Conservation (phyloP, 2,888 invertebrate species). For the Bombylius major region DNA sequence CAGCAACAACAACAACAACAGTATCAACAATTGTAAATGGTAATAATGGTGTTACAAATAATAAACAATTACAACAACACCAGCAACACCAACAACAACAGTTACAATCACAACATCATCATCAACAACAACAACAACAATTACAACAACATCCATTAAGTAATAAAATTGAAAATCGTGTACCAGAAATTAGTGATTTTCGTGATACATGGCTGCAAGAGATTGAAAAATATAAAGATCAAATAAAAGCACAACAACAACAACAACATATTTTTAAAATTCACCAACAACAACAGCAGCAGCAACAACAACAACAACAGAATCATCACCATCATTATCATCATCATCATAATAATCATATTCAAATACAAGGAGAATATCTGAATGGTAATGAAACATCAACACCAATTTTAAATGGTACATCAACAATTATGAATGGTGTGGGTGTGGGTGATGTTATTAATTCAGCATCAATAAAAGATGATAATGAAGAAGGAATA, state of each 20-base stretch:
- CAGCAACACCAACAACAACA: conserved; percentile 9
- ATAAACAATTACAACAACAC: conserved; percentile 8
- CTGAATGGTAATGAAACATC: background rate
- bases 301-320: conserved; percentile 4
- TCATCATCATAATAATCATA: background rate
- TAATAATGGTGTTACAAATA: no score
- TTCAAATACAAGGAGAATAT: background rate
- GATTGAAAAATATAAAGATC: conserved; percentile 15
- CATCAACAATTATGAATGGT: no score
- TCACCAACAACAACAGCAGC: conserved; percentile 7
- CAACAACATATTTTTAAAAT: background rate
- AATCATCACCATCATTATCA: background rate
- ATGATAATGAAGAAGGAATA: no score
- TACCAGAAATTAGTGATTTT: conserved; percentile 31
- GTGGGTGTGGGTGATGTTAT: no score
- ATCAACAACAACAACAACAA: conserved; percentile 29
- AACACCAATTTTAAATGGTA: background rate
- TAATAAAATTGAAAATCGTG: conserved; percentile 3
- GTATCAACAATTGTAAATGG: conserved; percentile 1
- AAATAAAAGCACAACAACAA: conserved; percentile 7
- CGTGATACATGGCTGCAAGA: conserved; percentile 36
- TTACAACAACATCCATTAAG: conserved; percentile 9
- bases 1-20: conserved; percentile 24
- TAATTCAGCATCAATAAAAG: no score
- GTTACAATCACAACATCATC: no score